Evolutionary conservation across 2,113 vertebrate species (phyloP).

Genomic region (Apistogramma diplotaenia): DNA sequence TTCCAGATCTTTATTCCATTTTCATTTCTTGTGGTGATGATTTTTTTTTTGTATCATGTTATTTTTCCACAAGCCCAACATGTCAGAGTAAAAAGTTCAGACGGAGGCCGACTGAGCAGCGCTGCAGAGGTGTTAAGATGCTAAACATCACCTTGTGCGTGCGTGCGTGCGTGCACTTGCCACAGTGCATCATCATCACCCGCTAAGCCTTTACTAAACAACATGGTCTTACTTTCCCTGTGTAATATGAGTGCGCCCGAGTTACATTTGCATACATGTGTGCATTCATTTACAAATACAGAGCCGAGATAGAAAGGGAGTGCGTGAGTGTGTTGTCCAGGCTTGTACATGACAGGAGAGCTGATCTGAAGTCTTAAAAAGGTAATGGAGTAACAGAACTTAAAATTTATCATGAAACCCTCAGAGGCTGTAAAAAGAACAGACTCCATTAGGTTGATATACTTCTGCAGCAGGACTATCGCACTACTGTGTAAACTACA

Average conservation of each 20-base stretch:
- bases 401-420: background rate
- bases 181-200: background rate
- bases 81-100: background rate
- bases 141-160: background rate
- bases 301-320: background rate
- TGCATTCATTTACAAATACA: background rate
- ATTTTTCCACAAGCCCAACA: background rate
- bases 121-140: background rate
- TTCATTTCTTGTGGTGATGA: background rate
- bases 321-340: background rate
- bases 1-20: background rate
- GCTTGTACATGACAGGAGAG: constrained; percentile 28
- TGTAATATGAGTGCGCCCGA: background rate
- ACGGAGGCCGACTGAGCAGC: background rate
- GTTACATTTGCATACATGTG: background rate
- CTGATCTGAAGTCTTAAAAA: constrained; percentile 4
- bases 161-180: background rate
- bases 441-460: background rate
- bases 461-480: background rate
- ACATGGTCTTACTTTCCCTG: background rate
- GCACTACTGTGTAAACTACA: background rate
- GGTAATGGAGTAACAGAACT: background rate
- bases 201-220: background rate
- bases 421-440: background rate
- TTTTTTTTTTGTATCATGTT: background rate